Evolutionary conservation across 2,113 vertebrate genomes (phyloP), one percentile per base, ranked within the genome.

Genomic region (Gobius niger): DNA sequence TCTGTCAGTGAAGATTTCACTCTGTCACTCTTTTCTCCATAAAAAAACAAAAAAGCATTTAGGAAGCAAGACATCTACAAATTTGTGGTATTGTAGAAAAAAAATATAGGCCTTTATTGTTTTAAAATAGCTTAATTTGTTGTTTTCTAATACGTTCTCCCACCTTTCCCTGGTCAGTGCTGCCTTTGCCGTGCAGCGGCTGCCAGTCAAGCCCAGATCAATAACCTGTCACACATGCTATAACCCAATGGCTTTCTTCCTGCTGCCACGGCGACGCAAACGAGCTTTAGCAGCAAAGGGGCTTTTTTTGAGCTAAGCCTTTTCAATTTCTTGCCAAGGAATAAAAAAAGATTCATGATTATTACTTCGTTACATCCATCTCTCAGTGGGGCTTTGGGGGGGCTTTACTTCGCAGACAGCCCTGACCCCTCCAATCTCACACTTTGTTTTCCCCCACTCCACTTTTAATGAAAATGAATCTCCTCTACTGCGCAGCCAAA

Each of bases 151-250:
- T 16, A 7, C 6, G 13, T 61, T n/a, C n/a, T 61, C 16, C 41
- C n/a, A 50, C 60, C 62, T 67, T 1, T 46, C 71, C 72, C 63
- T 52, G 49, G 72, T 67, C 73, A 40, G 54, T 54, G 78, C 41
- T 77, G 74, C 24, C 63, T 82, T 73, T 76, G 82, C 87, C 85
- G 88, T 70, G 74, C 69, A 71, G 61, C 41, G 65, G 57, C 70
- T 87, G 76, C 83, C 88, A 86, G 68, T 88, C 60, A 71, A 44
- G 64, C 61, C 3, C 9, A 19, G 68, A 93, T 93, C 88, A 76
- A 92, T 93, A 91, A 70, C 73, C 68, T 85, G 88, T 87, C 85
- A 89, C 67, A 72, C 74, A 65, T n/a, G 73, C 79, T 76, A 78
- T 78, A 61, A 67, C 66, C 74, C 79, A 74, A 71, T 79, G 16